These are phyloP conservation scores for Toxotes lorentzi DNA, from an alignment of 2,797 vertebrate genomes.

Conservation along the genomic window DNA sequence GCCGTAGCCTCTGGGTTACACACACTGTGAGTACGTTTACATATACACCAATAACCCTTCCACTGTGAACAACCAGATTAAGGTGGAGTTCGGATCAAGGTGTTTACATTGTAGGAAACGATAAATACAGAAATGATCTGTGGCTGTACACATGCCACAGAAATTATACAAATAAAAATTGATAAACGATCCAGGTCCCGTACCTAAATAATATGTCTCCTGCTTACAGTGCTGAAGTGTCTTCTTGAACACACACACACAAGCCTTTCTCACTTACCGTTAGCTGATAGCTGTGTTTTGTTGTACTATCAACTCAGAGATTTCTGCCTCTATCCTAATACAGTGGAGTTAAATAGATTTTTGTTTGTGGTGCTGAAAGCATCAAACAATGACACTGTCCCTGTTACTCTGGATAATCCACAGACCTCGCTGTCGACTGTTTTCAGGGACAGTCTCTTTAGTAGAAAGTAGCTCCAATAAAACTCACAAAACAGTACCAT, in stretches of 20 bases:
- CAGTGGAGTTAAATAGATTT: not conserved
- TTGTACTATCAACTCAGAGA: slow-evolving; percentile 1
- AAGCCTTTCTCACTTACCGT: not conserved
- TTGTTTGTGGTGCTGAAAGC: slow-evolving; percentile 28
- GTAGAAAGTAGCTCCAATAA: not conserved
- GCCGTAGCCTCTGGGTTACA: slow-evolving; percentile 23
- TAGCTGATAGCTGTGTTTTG: not conserved
- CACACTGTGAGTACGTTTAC: not conserved
- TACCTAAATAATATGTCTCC: not conserved
- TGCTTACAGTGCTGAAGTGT: not conserved
- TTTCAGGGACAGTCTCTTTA: not conserved
- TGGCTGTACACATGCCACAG: not conserved
- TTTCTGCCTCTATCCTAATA: not conserved
- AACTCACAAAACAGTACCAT: too few relatives aligned
- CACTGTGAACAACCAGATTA: slow-evolving; percentile 19
- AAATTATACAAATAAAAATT: not conserved
- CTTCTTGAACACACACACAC: too few relatives aligned
- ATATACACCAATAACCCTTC: slow-evolving; percentile 10
- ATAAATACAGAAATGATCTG: not conserved
- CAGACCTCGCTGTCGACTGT: slow-evolving; percentile 11
- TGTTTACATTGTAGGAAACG: not conserved
- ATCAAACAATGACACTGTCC: slow-evolving; percentile 9
- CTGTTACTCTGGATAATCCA: slow-evolving; percentile 11
- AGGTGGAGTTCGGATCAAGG: slow-evolving; percentile 11
- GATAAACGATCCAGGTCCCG: not conserved